Conservation (phyloP, 2,888 invertebrate genomes). For the Leucophora obtusa region DNA sequence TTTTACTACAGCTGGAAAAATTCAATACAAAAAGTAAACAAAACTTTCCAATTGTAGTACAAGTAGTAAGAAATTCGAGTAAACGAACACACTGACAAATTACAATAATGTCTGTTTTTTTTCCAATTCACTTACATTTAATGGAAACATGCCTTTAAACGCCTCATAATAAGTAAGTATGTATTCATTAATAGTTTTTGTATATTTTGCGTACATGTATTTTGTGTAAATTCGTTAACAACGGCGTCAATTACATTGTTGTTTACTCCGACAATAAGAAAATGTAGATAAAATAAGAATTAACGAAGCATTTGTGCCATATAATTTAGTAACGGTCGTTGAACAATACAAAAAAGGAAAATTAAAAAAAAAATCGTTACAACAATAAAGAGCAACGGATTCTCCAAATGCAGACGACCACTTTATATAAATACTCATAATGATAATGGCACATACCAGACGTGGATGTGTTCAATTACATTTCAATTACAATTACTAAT, state of each 20-base stretch:
- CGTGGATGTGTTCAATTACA: too few relatives aligned
- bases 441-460: too few relatives aligned
- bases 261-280: slow-evolving; percentile 34
- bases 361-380: not conserved
- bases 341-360: slow-evolving; percentile 14
- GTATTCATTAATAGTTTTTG: slow-evolving; percentile 11
- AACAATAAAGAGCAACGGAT: slow-evolving; percentile 27
- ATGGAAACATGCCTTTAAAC: not conserved
- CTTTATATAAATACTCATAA: not conserved
- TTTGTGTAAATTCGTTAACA: slow-evolving; percentile 50
- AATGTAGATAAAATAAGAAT: slow-evolving; percentile 47
- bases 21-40: too few relatives aligned
- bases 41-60: too few relatives aligned
- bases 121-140: not conserved
- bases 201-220: not conserved
- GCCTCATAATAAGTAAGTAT: slow-evolving; percentile 4
- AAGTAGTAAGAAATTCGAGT: too few relatives aligned
- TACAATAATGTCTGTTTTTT: not conserved
- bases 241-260: slow-evolving; percentile 45
- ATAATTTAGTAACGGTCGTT: slow-evolving; percentile 51
- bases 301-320: slow-evolving; percentile 53
- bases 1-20: too few relatives aligned
- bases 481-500: too few relatives aligned
- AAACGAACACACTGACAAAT: too few relatives aligned
- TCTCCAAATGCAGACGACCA: not conserved